Percentiles rank a stretch among this genome's conserved stretches.
Conservation (phyloP, 2,797 vertebrate genomes). For the Lepus oiostolus region DNA sequence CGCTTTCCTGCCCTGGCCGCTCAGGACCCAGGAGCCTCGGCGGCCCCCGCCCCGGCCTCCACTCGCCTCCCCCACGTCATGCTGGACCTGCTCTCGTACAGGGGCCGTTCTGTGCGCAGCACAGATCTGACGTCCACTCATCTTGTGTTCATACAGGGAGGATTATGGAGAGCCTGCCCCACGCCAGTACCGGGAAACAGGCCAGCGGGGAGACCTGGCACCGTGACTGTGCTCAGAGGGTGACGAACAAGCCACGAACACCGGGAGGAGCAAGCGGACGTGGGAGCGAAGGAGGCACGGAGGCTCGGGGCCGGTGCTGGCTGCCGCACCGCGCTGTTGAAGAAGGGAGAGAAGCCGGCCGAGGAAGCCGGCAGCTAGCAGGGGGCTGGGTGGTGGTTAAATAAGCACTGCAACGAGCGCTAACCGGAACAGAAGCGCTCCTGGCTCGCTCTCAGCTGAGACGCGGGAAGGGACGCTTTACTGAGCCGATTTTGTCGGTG, state of each 20-base stretch:
- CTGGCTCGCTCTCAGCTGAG: background rate
- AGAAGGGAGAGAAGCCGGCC: no score
- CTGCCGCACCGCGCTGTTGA: no score
- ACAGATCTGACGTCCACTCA: background rate
- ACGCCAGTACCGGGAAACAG: background rate
- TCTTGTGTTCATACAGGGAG: slow-evolving; percentile 38
- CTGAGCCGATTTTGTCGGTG: background rate
- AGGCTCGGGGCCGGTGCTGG: no score
- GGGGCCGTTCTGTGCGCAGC: background rate
- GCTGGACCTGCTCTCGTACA: background rate
- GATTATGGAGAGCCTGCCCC: background rate
- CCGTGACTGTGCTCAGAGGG: background rate
- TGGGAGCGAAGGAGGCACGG: no score
- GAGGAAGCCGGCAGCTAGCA: no score
- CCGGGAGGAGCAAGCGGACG: no score
- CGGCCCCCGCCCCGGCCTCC: background rate
- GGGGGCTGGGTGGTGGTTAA: no score
- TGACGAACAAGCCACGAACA: no score
- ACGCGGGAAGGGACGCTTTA: background rate
- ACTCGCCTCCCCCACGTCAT: no score
- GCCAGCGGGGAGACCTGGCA: background rate
- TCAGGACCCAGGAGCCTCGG: no score
- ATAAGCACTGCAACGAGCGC: no score
- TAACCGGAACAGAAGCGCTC: background rate
- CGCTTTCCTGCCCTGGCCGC: no score